These are phyloP conservation scores for Elegia similella DNA, from an alignment of 2,888 invertebrate genomes.

Conservation along the genomic window DNA sequence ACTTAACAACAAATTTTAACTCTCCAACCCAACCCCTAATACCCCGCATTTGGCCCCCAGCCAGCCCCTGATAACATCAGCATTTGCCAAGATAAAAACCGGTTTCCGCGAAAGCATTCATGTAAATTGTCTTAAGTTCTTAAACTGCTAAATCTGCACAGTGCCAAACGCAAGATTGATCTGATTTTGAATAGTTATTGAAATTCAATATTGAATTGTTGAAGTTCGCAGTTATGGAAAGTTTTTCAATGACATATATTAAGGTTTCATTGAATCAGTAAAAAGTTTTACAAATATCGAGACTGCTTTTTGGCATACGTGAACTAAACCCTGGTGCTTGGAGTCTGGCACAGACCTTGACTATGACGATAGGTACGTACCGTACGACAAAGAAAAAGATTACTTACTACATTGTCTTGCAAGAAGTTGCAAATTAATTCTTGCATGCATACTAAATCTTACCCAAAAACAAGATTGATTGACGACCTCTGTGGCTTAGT, in stretches of 20 bases:
- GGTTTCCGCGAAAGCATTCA: constrained; percentile 10
- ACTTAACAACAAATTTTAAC: constrained; percentile 36
- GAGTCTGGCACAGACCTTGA: too few relatives aligned
- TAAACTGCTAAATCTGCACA: constrained; percentile 1
- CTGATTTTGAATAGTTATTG: constrained; percentile 10
- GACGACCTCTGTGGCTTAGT: too few relatives aligned
- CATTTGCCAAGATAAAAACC: constrained; percentile 56
- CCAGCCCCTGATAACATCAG: constrained; percentile 66
- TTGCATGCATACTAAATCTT: too few relatives aligned
- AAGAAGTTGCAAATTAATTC: too few relatives aligned
- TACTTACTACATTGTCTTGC: too few relatives aligned
- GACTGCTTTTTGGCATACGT: too few relatives aligned
- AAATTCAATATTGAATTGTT: constrained; percentile 15
- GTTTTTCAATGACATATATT: too few relatives aligned
- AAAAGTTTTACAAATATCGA: too few relatives aligned
- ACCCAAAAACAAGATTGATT: background rate
- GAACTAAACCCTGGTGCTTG: too few relatives aligned
- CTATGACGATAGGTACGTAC: too few relatives aligned
- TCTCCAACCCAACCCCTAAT: constrained; percentile 41
- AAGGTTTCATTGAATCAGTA: too few relatives aligned
- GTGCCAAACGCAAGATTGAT: constrained; percentile 31
- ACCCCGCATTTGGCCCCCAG: constrained; percentile 51
- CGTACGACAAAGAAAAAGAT: too few relatives aligned
- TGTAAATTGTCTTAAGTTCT: constrained; percentile 36
- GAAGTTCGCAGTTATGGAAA: constrained; percentile 11